Evolutionary conservation across 2,888 invertebrate species (phyloP).

Genomic region (Polylopha cassiicola): DNA sequence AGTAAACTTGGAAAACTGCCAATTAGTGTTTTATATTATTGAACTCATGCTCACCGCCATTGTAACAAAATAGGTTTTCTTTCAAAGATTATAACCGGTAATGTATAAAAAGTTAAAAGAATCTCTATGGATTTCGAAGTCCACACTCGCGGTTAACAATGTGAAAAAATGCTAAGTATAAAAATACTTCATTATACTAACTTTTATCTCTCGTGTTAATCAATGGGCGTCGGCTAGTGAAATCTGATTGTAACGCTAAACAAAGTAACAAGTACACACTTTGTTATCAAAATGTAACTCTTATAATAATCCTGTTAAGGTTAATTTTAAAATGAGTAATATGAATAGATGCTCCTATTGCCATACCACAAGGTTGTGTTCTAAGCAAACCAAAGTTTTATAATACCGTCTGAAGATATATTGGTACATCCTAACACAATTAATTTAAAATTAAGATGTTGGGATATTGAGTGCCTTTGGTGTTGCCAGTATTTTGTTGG

Average conservation of each 20-base stretch:
- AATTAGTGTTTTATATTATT: too few species aligned
- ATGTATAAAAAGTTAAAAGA: slow-evolving; percentile 24
- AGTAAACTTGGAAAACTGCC: too few species aligned
- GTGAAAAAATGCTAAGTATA: slow-evolving; percentile 64
- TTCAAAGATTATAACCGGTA: too few species aligned
- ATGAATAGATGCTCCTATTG: slow-evolving; percentile 23
- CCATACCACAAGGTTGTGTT: slow-evolving; percentile 27
- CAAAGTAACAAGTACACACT: slow-evolving; percentile 27
- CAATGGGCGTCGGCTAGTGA: slow-evolving; percentile 66
- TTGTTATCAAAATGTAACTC: slow-evolving; percentile 22
- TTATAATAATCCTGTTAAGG: slow-evolving; percentile 22
- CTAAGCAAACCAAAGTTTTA: slow-evolving; percentile 58
- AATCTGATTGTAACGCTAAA: slow-evolving; percentile 38
- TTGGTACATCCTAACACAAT: slow-evolving; percentile 58
- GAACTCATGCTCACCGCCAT: too few species aligned
- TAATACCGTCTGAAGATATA: slow-evolving; percentile 59
- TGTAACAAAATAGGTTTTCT: too few species aligned
- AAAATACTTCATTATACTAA: slow-evolving; percentile 68
- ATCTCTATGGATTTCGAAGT: slow-evolving; percentile 28
- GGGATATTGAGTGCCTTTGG: slow-evolving; percentile 35
- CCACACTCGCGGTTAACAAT: slow-evolving; percentile 55
- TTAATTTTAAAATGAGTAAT: slow-evolving; percentile 23
- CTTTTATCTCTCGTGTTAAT: slow-evolving; percentile 66
- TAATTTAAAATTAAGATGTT: slow-evolving; percentile 61
- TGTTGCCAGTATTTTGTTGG: slow-evolving; percentile 27